Evolutionary conservation across 2,113 vertebrate species (phyloP).

Genomic region (Lutjanus erythropterus): DNA sequence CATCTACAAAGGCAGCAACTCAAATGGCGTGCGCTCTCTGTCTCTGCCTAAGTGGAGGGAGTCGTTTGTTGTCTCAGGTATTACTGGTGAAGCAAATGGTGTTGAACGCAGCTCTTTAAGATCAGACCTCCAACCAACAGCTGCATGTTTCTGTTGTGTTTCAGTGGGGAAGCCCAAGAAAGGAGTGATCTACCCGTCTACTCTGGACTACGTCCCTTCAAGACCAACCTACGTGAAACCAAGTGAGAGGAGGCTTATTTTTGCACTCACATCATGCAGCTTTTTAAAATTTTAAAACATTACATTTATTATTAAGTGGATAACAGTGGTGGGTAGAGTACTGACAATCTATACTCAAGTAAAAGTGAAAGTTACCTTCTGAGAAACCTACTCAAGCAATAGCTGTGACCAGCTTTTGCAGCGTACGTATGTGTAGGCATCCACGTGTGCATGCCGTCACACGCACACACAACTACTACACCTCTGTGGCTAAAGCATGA

Average conservation of each 20-base stretch:
- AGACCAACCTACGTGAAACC: conserved; percentile 86
- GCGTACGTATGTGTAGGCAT: too few relatives aligned
- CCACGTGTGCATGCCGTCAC: too few relatives aligned
- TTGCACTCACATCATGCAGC: neutral
- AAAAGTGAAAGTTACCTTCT: too few relatives aligned
- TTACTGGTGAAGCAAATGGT: neutral
- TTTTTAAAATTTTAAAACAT: neutral
- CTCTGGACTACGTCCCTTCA: conserved; percentile 89
- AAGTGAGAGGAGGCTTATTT: conserved; percentile 83
- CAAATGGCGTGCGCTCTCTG: conserved; percentile 90
- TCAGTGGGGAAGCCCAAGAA: conserved; percentile 93
- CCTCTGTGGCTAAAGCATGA: too few relatives aligned
- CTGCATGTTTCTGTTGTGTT: conserved; percentile 65
- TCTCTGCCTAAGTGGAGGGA: conserved; percentile 95
- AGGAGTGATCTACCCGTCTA: conserved; percentile 92
- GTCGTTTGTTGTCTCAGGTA: conserved; percentile 95
- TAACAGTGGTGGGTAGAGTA: too few relatives aligned
- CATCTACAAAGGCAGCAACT: conserved; percentile 91
- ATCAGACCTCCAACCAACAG: neutral
- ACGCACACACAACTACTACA: too few relatives aligned
- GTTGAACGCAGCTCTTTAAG: neutral
- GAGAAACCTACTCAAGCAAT: too few relatives aligned
- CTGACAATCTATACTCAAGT: too few relatives aligned
- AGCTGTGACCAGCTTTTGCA: too few relatives aligned
- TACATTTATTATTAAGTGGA: neutral